These are phyloP conservation scores for Eupristina koningsbergeri DNA, from an alignment of 1,140 invertebrate species.

Conservation along the genomic window DNA sequence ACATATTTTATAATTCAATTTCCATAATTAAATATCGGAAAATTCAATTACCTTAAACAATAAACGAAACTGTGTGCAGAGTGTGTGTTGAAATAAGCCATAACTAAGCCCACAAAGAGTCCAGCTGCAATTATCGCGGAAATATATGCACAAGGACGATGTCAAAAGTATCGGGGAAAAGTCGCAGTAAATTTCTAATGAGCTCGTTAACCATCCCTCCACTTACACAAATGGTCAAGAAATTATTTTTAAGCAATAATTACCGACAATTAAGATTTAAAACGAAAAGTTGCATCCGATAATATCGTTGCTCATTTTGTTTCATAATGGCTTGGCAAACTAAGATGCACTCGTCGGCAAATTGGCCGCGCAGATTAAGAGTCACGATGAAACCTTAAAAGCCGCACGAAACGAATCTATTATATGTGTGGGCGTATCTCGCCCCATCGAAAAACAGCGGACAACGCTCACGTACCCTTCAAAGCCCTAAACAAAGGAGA, in stretches of 20 bases:
- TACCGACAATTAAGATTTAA: background rate
- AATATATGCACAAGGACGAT: background rate
- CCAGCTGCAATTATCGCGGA: background rate
- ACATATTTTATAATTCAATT: background rate
- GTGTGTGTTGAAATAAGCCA: background rate
- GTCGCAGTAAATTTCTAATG: background rate
- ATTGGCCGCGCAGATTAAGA: background rate
- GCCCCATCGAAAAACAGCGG: background rate
- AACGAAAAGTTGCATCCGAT: background rate
- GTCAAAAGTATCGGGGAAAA: background rate
- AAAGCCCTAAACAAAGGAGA: background rate
- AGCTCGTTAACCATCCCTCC: background rate
- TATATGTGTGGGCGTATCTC: background rate
- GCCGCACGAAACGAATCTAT: background rate
- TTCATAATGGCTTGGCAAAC: background rate
- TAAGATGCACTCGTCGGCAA: background rate
- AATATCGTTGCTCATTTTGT: background rate
- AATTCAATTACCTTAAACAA: background rate
- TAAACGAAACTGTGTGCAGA: background rate
- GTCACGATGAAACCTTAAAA: background rate
- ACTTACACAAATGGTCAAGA: background rate
- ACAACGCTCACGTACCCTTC: background rate
- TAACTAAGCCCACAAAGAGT: background rate
- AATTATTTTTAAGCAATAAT: background rate
- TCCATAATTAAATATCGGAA: background rate